These are phyloP conservation scores for Acronicta psi DNA, from an alignment of 2,888 invertebrate genomes.

Conservation along the genomic window DNA sequence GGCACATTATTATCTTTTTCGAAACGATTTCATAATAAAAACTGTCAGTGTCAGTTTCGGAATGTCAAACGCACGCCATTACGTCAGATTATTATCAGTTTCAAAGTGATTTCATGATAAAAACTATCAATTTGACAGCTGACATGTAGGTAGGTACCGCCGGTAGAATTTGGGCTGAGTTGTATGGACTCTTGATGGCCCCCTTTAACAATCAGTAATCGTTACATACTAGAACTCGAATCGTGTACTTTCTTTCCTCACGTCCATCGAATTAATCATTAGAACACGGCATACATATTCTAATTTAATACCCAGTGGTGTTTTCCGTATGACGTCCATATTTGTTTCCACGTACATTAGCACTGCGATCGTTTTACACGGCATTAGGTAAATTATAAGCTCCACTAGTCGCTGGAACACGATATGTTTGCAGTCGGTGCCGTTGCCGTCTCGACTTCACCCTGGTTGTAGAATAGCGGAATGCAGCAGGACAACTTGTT, in stretches of 20 bases:
- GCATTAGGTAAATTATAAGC: constrained; percentile 89
- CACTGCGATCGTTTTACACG: constrained; percentile 82
- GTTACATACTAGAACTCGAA: too few species aligned
- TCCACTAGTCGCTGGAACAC: constrained; percentile 80
- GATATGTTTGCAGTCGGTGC: constrained; percentile 84
- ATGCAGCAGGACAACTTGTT: constrained; percentile 37
- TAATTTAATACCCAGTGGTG: constrained; percentile 28
- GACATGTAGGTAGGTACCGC: too few species aligned
- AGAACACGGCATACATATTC: constrained; percentile 20
- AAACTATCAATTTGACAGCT: too few species aligned
- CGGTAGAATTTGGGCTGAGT: too few species aligned
- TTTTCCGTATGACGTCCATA: constrained; percentile 61
- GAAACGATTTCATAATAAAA: too few species aligned
- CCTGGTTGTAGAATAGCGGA: constrained; percentile 59
- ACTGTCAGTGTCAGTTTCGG: too few species aligned
- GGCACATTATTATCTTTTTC: too few species aligned
- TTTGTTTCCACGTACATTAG: constrained; percentile 80
- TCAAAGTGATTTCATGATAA: too few species aligned
- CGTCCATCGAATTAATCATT: constrained; percentile 7
- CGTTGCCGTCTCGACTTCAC: constrained; percentile 74
- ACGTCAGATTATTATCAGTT: too few species aligned
- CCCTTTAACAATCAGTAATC: too few species aligned
- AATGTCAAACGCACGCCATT: too few species aligned
- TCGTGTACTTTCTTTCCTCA: not conserved
- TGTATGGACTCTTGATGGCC: too few species aligned